A percentile compares a stretch with the other conserved stretches of the same genome.
Evolutionary conservation across 2,113 vertebrate species (phyloP).

Genomic region (Vireo altiloquus): DNA sequence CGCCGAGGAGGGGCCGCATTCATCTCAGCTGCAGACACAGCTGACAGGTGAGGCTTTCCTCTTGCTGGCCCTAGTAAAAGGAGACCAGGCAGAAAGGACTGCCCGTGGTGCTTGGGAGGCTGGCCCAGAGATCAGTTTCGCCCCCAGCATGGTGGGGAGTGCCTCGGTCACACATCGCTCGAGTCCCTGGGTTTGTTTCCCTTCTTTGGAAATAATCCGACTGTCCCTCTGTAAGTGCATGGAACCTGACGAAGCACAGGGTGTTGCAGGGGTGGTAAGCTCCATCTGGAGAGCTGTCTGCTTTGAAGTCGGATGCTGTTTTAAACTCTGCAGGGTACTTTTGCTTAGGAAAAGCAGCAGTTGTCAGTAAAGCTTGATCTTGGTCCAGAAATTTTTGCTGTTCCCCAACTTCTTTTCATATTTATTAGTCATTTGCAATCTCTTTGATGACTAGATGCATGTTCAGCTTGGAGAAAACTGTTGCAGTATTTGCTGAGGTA

Average conservation of each 20-base stretch:
- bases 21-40: background rate
- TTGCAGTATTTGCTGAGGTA: background rate
- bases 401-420: background rate
- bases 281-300: constrained; percentile 38
- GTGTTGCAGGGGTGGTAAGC: background rate
- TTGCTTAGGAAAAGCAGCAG: background rate
- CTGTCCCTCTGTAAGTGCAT: background rate
- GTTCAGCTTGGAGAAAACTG: background rate
- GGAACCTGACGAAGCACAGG: background rate
- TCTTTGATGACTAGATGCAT: background rate
- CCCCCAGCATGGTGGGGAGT: background rate
- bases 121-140: background rate
- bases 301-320: background rate
- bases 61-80: background rate
- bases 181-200: background rate
- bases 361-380: constrained; percentile 48
- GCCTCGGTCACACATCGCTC: accelerated
- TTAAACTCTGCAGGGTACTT: constrained; percentile 21
- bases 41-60: background rate
- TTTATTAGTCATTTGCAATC: background rate
- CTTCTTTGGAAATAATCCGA: background rate
- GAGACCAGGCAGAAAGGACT: background rate
- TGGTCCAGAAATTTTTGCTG: constrained; percentile 15
- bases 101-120: background rate
- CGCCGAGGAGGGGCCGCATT: accelerated